Conservation (phyloP, 2,113 vertebrate genomes). For the Sphyrna mokarran region DNA sequence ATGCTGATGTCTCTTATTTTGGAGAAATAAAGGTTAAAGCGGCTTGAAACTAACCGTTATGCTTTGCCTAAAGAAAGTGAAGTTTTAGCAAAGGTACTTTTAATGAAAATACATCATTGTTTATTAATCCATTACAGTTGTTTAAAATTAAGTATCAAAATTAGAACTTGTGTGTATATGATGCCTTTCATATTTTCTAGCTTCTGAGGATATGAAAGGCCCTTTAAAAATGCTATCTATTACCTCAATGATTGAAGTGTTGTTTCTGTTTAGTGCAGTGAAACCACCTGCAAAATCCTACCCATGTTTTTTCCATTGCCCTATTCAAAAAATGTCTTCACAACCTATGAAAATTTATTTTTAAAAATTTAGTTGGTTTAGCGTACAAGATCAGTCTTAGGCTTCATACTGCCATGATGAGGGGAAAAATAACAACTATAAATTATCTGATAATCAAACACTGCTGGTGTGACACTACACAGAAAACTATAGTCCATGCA, state of each 20-base stretch:
- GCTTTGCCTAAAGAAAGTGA: conserved; percentile 41
- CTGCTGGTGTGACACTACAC: background rate
- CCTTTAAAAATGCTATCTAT: background rate
- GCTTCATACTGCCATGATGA: background rate
- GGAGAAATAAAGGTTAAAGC: conserved; percentile 52
- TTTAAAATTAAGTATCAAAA: background rate
- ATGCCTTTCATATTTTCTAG: background rate
- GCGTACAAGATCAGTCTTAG: background rate
- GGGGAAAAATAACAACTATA: background rate
- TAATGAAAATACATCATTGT: background rate
- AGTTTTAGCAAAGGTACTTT: background rate
- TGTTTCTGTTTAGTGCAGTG: no score
- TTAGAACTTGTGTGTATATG: background rate
- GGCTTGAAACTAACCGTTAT: conserved; percentile 44
- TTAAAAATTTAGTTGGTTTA: background rate
- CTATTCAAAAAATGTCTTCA: background rate
- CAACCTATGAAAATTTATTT: background rate
- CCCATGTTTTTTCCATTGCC: background rate
- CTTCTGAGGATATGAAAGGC: background rate
- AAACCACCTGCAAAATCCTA: background rate
- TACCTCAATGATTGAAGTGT: background rate
- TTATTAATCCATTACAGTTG: background rate
- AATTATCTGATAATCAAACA: background rate
- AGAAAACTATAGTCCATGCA: no score
- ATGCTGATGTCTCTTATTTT: conserved; percentile 75